Percentiles rank a stretch among this genome's conserved stretches.
phyloP scores from a whole-genome alignment of 2,888 invertebrate species.

The Brachyopa scutellaris region DNA sequence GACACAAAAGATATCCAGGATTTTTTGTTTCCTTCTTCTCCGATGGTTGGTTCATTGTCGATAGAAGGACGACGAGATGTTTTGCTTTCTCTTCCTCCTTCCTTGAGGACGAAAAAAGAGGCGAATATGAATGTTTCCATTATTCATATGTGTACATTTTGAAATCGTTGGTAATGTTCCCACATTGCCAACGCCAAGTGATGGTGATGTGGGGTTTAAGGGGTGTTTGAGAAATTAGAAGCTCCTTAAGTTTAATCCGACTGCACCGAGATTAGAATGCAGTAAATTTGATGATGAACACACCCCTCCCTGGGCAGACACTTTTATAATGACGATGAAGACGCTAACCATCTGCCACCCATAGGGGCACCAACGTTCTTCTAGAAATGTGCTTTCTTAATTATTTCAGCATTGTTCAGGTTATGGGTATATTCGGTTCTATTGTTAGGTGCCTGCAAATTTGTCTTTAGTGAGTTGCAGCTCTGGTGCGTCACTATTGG shows the following conservation, averaged over 20 bases:
- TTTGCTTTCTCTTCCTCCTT: too few species aligned
- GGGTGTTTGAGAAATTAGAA: too few species aligned
- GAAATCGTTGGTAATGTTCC: constrained; percentile 47
- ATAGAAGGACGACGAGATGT: too few species aligned
- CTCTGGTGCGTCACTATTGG: background rate
- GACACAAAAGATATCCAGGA: constrained; percentile 61
- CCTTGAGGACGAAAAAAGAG: too few species aligned
- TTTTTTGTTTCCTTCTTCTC: constrained; percentile 16
- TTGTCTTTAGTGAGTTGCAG: too few species aligned
- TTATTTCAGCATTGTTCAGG: too few species aligned
- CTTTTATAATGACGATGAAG: constrained; percentile 8
- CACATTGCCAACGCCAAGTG: constrained; percentile 44
- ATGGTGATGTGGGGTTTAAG: too few species aligned
- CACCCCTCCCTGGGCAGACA: constrained; percentile 1
- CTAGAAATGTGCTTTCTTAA: too few species aligned
- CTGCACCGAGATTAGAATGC: constrained; percentile 59
- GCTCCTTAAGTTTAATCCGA: constrained; percentile 25
- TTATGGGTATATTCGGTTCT: too few species aligned
- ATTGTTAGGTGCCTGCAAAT: too few species aligned
- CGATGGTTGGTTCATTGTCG: background rate
- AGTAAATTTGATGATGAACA: constrained; percentile 45
- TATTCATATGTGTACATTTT: constrained; percentile 67
- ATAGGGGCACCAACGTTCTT: background rate
- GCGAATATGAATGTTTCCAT: constrained; percentile 60
- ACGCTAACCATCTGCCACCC: constrained; percentile 14